Base-by-base conservation (phyloP, 2,113 vertebrate species). In the Bolborhynchus lineola region DNA sequence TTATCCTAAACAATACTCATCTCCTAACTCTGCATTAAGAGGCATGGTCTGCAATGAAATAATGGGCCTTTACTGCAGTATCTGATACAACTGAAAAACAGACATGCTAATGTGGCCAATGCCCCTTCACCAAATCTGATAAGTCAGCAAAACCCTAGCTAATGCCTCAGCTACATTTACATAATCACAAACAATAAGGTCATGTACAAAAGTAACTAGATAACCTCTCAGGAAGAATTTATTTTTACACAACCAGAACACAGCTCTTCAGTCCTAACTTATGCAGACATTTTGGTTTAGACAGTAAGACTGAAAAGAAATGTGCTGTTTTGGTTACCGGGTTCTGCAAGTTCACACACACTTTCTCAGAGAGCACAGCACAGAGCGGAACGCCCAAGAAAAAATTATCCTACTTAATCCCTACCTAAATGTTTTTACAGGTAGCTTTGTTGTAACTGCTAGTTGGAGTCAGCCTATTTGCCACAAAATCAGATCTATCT, bases 181-280 rank as follows among this genome's bases (percentile, higher is more conserved):
- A 95, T 89, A 84, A 93, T 35, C 55, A 64, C 92, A 59, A 91
- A 91, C 77, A 91, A 47, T 82, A 95, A 64, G 13, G 76, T 71
- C 76, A 49, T 7, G 39, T 41, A 91, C 65, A 57, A 72, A 92
- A 90, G 90, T 89, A 91, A 94, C 65, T 46, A 81, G 52, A 15
- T 91, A 88, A 94, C 28, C 78, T 93, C 65, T 46, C 70, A 3
- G 11, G 6, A 26, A 84, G 28, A 92, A 92, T 12, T 89, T 46
- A 67, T 23, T 88, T 23, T 88, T 79, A 65, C 52, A 62, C 7
- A 16, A 74, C 21, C 37, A 69, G 35, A 75, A 81, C 39, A 72
- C 55, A 72, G 53, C 9, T 65, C 49, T 78, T 63, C 49, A 81
- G 50, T 25, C 35, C 24, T 24, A 19, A 65, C 39, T 57, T 46